Percentiles rank a stretch among this genome's conserved stretches.
Conservation (phyloP, 2,888 invertebrate species). For the Leucophenga montana region DNA sequence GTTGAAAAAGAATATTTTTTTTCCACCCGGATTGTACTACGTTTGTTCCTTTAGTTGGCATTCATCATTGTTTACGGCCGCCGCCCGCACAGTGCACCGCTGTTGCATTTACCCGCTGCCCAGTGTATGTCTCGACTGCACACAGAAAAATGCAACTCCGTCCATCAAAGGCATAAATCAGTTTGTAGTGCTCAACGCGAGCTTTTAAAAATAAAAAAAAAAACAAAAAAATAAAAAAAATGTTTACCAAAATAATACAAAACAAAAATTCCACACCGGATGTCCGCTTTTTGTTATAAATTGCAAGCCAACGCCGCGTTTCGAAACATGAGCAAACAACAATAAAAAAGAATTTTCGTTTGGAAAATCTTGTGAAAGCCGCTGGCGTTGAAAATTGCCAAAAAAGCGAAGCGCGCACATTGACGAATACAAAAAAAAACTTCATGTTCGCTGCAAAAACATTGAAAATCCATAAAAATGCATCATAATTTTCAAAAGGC, state of each 20-base stretch:
- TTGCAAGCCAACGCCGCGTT: conserved; percentile 42
- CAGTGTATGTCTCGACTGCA: neutral
- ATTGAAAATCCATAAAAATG: conserved; percentile 74
- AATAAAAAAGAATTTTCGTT: conserved; percentile 8
- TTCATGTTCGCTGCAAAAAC: conserved; percentile 65
- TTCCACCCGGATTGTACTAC: conserved; percentile 36
- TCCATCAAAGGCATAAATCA: conserved; percentile 72
- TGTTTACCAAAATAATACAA: conserved; percentile 53
- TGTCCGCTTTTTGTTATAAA: conserved; percentile 51
- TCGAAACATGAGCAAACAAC: conserved; percentile 40
- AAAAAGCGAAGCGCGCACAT: conserved; percentile 39
- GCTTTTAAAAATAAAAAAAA: conserved; percentile 23
- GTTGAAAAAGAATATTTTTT: conserved; percentile 38
- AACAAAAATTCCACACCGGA: conserved; percentile 50
- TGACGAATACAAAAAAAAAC: conserved; percentile 54
- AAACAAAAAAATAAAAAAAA: conserved; percentile 29
- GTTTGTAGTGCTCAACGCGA: conserved; percentile 56
- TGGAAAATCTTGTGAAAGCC: conserved; percentile 15
- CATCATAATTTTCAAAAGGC: conserved; percentile 70
- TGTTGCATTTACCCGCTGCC: conserved; percentile 39
- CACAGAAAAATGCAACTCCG: conserved; percentile 40
- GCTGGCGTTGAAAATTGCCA: conserved; percentile 10
- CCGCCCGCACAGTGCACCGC: conserved; percentile 16
- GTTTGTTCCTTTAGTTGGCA: conserved; percentile 41
- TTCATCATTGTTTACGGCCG: conserved; percentile 3